Conservation (phyloP, 1,140 invertebrate genomes). For the Amyelois transitella region DNA sequence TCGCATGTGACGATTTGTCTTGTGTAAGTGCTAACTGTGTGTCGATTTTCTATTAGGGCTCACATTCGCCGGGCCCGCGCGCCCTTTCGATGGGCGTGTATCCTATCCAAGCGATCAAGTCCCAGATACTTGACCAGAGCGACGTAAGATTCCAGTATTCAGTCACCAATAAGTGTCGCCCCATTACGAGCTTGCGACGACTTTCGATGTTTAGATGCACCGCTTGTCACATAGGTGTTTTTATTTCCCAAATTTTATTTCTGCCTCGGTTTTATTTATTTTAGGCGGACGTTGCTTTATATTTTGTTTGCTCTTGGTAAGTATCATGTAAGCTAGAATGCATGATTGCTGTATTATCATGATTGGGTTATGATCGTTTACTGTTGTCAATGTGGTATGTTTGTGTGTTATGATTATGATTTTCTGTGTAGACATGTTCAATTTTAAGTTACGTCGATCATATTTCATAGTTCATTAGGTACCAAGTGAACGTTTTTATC, state of each 20-base stretch:
- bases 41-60: slow-evolving; percentile 82
- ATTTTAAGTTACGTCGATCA: background rate
- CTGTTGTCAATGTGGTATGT: slow-evolving; percentile 7
- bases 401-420: background rate
- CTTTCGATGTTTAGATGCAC: slow-evolving; percentile 70
- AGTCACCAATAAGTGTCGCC: slow-evolving; percentile 54
- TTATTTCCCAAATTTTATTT: slow-evolving; percentile 27
- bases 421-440: background rate
- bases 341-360: slow-evolving; percentile 11
- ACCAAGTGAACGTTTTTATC: background rate
- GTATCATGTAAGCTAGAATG: slow-evolving; percentile 13
- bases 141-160: slow-evolving; percentile 84
- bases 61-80: slow-evolving; percentile 90
- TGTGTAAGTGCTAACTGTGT: slow-evolving; percentile 73
- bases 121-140: slow-evolving; percentile 86
- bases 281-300: slow-evolving; percentile 33
- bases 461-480: background rate
- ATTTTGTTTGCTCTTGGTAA: slow-evolving; percentile 28
- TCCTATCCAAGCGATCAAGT: slow-evolving; percentile 89
- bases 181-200: slow-evolving; percentile 56
- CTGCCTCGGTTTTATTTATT: slow-evolving; percentile 1
- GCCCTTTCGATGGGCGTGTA: slow-evolving; percentile 90
- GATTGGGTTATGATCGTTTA: slow-evolving; percentile 11
- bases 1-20: slow-evolving; percentile 58
- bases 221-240: slow-evolving; percentile 69